Base-by-base conservation (phyloP, 2,888 invertebrate genomes). In the Caenorhabditis sp. region DNA sequence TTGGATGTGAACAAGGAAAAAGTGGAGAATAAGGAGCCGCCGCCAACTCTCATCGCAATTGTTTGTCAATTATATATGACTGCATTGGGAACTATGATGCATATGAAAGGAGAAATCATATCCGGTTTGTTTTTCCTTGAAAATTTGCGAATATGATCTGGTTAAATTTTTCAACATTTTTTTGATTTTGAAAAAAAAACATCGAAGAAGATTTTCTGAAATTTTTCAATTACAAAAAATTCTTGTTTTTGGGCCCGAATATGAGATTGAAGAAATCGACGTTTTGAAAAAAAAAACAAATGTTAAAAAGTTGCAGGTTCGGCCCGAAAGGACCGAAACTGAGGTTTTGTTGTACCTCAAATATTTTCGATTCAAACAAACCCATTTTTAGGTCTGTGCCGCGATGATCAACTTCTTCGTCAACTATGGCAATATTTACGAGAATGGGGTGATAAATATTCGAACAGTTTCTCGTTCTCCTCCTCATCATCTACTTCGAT, bases 1-100 rank as follows among this genome's bases (percentile, higher is more conserved):
- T 21, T 58, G 10, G 79, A 75, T n/a, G 58, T 21, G 49, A 50
- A 31, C 14, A 61, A 67, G 24, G 58, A 58, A 1, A 43, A 51
- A 21, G 27, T 62, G 14, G 69, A 67, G 17, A 55, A 21, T 12
- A 57, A 63, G 1, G 71, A 74, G 24, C 64, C 69, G 21, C 76
- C 76, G 14, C 78, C 93, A 58, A 92, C 93, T 57, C 92, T 93
- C 84, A 92, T 95, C 10, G 93, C 95, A 3, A 90, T 93, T 51
- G 93, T 95, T 37, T 96, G 95, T 89, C 93, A 93, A 23, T 92
- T 97, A 90, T 97, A 95, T 89, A 93, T 95, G 89, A 93, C 93
- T 0, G 94, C 95, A 17, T 90, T 97, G 69, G 92, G 92, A 81
- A 95, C 96, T 0, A 91, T 97, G 86, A 93, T 93, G 3, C 95